Percentiles rank a stretch among this genome's conserved stretches.
phyloP scores from a whole-genome alignment of 2,888 invertebrate species.

The Amiota mariae region DNA sequence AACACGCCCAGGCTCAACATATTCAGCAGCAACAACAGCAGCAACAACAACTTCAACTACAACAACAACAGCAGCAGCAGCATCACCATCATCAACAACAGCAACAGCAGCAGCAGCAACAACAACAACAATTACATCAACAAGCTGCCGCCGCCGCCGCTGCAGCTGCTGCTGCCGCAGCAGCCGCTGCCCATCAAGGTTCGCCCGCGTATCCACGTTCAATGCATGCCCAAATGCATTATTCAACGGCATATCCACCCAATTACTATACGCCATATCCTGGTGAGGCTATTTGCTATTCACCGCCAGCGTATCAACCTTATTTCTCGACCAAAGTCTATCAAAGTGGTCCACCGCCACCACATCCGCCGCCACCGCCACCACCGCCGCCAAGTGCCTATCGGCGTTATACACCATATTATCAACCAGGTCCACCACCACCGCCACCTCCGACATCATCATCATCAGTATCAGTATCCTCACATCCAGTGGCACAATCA shows the following conservation, averaged over 20 bases:
- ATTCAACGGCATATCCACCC: conserved; percentile 73
- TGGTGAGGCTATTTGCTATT: conserved; percentile 74
- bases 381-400: conserved; percentile 58
- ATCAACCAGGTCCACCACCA: conserved; percentile 60
- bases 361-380: conserved; percentile 50
- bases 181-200: conserved; percentile 70
- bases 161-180: conserved; percentile 68
- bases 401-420: conserved; percentile 62
- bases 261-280: conserved; percentile 73
- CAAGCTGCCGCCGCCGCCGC: conserved; percentile 61
- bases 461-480: conserved; percentile 41
- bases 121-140: conserved; percentile 64
- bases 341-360: conserved; percentile 72
- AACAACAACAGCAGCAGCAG: conserved; percentile 47
- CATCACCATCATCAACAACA: conserved; percentile 29
- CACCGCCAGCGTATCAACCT: conserved; percentile 75
- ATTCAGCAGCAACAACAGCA: conserved; percentile 39
- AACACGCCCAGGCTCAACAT: neutral
- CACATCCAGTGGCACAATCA: conserved; percentile 44
- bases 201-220: conserved; percentile 68
- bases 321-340: conserved; percentile 75
- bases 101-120: conserved; percentile 61
- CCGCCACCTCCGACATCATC: conserved; percentile 58
- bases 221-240: conserved; percentile 74
- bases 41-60: conserved; percentile 61